Evolutionary conservation across 1,140 invertebrate genomes (phyloP).

Genomic region (Drosophila quadrilineata): DNA sequence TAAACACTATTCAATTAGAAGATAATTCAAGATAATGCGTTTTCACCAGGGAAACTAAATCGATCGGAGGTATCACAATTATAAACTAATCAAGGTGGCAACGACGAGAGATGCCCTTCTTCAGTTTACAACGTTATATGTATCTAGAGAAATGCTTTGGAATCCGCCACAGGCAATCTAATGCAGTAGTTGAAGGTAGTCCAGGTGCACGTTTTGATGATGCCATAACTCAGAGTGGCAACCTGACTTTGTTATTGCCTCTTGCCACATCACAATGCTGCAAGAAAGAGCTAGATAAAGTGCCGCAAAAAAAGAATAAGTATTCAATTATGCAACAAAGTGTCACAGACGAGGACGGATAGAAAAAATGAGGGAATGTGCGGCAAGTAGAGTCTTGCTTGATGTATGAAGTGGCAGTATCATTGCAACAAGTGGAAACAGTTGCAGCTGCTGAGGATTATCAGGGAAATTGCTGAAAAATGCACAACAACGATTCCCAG

Average conservation of each 20-base stretch:
- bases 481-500: no score
- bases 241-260: conserved; percentile 34
- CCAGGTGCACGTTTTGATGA: conserved; percentile 59
- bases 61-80: conserved; percentile 59
- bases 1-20: conserved; percentile 60
- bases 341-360: conserved; percentile 55
- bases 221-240: conserved; percentile 61
- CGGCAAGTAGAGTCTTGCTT: no score
- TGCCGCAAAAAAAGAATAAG: conserved; percentile 47
- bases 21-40: conserved; percentile 37
- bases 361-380: not conserved
- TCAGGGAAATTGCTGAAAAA: conserved; percentile 1
- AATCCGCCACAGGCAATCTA: conserved; percentile 53
- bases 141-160: conserved; percentile 46
- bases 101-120: conserved; percentile 70
- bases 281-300: conserved; percentile 17
- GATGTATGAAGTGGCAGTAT: conserved; percentile 72
- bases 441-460: conserved; percentile 14
- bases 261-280: conserved; percentile 10
- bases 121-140: conserved; percentile 60
- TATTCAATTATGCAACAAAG: conserved; percentile 77
- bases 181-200: conserved; percentile 42
- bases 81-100: conserved; percentile 65
- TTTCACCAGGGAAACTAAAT: conserved; percentile 15
- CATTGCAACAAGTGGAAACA: conserved; percentile 55